These are phyloP conservation scores for Myopa testacea DNA, from an alignment of 2,888 invertebrate species.

Conservation along the genomic window DNA sequence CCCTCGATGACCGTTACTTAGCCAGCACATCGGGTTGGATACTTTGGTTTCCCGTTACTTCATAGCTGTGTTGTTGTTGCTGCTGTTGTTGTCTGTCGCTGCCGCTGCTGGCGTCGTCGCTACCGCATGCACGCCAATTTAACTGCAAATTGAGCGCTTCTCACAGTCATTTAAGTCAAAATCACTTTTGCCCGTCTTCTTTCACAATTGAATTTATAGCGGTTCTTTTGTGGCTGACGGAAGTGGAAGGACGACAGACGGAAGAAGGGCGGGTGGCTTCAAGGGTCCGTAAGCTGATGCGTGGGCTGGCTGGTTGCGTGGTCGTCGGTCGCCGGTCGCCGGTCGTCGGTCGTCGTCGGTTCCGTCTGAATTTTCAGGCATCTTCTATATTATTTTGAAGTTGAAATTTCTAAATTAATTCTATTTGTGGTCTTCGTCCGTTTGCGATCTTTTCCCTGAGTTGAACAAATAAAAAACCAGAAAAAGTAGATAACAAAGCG, in stretches of 20 bases:
- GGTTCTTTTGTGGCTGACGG: slow-evolving; percentile 8
- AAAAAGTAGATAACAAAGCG: no score
- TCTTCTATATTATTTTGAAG: neutral
- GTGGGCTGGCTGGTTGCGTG: no score
- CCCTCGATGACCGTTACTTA: slow-evolving; percentile 19
- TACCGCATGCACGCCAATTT: slow-evolving; percentile 28
- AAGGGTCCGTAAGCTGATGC: no score
- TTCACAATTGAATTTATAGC: slow-evolving; percentile 31
- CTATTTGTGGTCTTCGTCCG: neutral
- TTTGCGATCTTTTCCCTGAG: neutral
- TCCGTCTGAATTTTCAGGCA: neutral
- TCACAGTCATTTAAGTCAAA: slow-evolving; percentile 38
- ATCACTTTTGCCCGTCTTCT: slow-evolving; percentile 22
- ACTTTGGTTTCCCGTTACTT: neutral
- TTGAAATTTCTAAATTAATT: neutral
- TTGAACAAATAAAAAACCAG: no score
- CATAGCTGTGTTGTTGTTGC: neutral
- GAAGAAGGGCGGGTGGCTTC: neutral
- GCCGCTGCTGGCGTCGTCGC: neutral
- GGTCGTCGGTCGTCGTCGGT: neutral
- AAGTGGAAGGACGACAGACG: neutral
- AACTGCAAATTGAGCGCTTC: slow-evolving; percentile 37
- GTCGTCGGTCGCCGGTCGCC: no score
- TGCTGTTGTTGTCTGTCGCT: neutral
- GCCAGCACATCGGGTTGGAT: slow-evolving; percentile 2